These are phyloP conservation scores for Plagiodera versicolora DNA, from an alignment of 2,888 invertebrate species.

Conservation along the genomic window DNA sequence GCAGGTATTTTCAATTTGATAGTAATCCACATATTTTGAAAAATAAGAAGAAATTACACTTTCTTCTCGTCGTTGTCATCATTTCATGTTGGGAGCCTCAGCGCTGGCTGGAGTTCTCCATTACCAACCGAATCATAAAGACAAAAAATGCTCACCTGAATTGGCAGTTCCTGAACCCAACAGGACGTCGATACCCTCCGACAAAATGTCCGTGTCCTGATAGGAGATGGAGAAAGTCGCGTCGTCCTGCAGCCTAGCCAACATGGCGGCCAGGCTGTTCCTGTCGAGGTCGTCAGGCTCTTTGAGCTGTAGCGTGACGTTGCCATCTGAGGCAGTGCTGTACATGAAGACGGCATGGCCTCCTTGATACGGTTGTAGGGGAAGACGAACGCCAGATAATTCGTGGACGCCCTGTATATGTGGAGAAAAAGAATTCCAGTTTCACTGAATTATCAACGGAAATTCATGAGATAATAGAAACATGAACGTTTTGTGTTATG, in stretches of 20 bases:
- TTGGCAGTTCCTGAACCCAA: conserved; percentile 61
- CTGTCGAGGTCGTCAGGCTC: conserved; percentile 60
- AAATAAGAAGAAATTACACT: too few relatives aligned
- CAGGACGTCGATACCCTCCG: conserved; percentile 64
- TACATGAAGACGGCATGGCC: conserved; percentile 70
- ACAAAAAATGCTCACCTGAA: conserved; percentile 42
- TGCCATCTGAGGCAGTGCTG: conserved; percentile 68
- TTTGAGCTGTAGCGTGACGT: conserved; percentile 65
- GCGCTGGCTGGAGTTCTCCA: neutral
- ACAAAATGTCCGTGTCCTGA: conserved; percentile 74
- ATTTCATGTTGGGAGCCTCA: too few relatives aligned
- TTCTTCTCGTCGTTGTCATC: too few relatives aligned
- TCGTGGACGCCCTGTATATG: conserved; percentile 51
- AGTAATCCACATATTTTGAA: too few relatives aligned
- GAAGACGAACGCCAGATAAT: conserved; percentile 55
- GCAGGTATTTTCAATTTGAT: too few relatives aligned
- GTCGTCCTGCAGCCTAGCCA: conserved; percentile 62
- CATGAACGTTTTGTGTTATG: too few relatives aligned
- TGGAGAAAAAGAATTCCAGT: neutral
- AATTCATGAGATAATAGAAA: too few relatives aligned
- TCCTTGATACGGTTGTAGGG: conserved; percentile 60
- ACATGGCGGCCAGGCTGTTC: conserved; percentile 55
- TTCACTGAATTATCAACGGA: too few relatives aligned
- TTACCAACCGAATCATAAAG: neutral
- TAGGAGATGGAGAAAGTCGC: conserved; percentile 72